Evolutionary conservation across 30 jellyfish, hydroid and myxozoan genomes (phyloP).

Genomic region (Pseudorhiza aurosa): DNA sequence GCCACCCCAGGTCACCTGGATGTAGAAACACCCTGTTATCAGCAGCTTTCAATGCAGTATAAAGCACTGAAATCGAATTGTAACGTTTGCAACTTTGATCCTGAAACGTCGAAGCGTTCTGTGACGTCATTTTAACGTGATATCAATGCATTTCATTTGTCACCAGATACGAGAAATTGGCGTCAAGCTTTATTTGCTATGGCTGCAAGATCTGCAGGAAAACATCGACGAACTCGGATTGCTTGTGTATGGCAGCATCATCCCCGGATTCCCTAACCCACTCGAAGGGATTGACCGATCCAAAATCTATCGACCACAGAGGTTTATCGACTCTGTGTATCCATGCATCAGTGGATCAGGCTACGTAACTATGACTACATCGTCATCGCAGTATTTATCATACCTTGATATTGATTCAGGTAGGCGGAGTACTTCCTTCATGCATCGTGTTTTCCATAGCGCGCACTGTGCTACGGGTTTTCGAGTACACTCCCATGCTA

Average conservation of each 20-base stretch:
- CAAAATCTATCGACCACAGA: slow-evolving; percentile 54
- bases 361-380: slow-evolving; percentile 28
- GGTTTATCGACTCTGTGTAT: slow-evolving; percentile 49
- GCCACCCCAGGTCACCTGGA: no score
- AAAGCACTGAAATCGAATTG: no score
- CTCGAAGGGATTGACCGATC: slow-evolving; percentile 45
- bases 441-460: no score
- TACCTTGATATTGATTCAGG: slow-evolving; percentile 81
- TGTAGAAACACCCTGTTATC: no score
- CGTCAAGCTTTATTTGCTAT: slow-evolving; percentile 70
- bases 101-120: no score
- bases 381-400: slow-evolving; percentile 57
- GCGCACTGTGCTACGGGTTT: no score
- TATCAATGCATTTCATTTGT: not conserved
- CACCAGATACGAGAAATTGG: slow-evolving; percentile 86
- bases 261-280: slow-evolving; percentile 90
- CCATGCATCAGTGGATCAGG: slow-evolving; percentile 83
- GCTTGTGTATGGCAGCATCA: slow-evolving; percentile 86
- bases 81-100: no score
- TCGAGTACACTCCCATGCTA: no score
- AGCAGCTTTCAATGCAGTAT: no score
- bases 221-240: slow-evolving; percentile 83
- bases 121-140: no score
- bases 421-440: no score
- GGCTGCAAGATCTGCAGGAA: slow-evolving; percentile 94